Evolutionary conservation across 2,113 vertebrate genomes (phyloP).

Genomic region (Taxidea taxus): DNA sequence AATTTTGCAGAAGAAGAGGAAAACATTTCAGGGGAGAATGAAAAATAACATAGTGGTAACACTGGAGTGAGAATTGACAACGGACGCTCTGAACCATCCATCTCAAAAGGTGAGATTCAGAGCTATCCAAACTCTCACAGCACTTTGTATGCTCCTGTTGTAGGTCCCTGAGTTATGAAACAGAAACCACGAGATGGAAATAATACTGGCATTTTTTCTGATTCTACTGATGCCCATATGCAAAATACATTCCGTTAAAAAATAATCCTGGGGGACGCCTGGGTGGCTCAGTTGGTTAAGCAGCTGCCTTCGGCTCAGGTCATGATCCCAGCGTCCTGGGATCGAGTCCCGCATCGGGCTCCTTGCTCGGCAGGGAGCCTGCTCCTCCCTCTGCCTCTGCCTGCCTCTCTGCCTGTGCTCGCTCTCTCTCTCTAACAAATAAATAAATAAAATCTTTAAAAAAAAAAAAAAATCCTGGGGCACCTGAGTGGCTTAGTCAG

Average conservation of each 20-base stretch:
- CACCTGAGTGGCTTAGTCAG: no score
- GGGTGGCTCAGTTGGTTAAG: not conserved
- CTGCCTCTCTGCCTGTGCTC: no score
- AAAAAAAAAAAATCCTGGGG: not conserved
- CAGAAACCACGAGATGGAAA: not conserved
- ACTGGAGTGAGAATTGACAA: not conserved
- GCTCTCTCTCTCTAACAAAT: no score
- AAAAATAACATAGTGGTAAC: not conserved
- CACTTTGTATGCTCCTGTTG: not conserved
- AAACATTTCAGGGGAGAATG: not conserved
- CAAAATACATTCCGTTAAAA: not conserved
- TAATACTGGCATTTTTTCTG: not conserved
- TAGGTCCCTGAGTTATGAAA: not conserved
- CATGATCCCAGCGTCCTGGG: not conserved
- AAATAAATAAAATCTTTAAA: no score
- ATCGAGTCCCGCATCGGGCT: not conserved
- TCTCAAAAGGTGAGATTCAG: not conserved
- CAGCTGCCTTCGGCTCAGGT: no score
- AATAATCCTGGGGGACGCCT: not conserved
- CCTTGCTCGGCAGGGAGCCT: no score
- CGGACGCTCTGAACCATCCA: not conserved
- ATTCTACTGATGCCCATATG: not conserved
- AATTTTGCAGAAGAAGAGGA: not conserved
- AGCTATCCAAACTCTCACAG: not conserved
- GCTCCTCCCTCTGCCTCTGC: no score